Conservation (phyloP, 1,140 invertebrate species). For the Hermatobates lingyangjiaoensis region DNA sequence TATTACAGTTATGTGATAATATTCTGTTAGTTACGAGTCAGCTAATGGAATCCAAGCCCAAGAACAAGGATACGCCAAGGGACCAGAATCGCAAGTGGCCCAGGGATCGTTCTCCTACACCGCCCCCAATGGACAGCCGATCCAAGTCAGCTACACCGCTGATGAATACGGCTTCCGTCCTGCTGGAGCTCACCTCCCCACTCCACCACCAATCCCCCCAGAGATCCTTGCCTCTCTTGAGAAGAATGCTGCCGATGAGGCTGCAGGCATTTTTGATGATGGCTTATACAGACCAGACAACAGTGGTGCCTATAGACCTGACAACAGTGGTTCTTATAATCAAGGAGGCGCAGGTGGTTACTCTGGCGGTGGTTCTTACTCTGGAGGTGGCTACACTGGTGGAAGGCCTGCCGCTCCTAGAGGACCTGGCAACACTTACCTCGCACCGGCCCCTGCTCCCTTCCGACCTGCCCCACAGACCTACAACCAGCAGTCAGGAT, state of each 20-base stretch:
- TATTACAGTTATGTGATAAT: too few relatives aligned
- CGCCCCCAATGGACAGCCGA: conserved; percentile 23
- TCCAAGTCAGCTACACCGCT: conserved; percentile 8
- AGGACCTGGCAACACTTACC: too few relatives aligned
- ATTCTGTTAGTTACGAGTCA: conserved; percentile 32
- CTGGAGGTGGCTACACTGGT: too few relatives aligned
- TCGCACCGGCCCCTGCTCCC: too few relatives aligned
- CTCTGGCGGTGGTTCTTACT: too few relatives aligned
- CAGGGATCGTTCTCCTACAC: conserved; percentile 44
- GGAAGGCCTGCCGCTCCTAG: too few relatives aligned
- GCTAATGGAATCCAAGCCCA: conserved; percentile 49
- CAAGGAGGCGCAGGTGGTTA: neutral
- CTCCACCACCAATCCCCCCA: conserved; percentile 15
- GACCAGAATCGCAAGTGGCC: conserved; percentile 23
- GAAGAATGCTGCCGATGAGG: conserved; percentile 11
- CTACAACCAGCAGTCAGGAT: too few relatives aligned
- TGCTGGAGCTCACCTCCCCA: conserved; percentile 10
- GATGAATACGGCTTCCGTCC: conserved; percentile 12
- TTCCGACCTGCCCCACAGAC: too few relatives aligned
- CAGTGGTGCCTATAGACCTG: neutral
- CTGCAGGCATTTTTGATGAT: conserved; percentile 10
- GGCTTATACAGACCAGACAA: conserved; percentile 5
- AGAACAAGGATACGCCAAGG: conserved; percentile 26
- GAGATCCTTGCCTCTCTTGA: conserved; percentile 8
- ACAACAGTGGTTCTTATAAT: too few relatives aligned